Percentiles rank a stretch among this genome's conserved stretches.
These are phyloP conservation scores for Linurgus olivaceus DNA, from an alignment of 2,797 vertebrate genomes.

Conservation along the genomic window DNA sequence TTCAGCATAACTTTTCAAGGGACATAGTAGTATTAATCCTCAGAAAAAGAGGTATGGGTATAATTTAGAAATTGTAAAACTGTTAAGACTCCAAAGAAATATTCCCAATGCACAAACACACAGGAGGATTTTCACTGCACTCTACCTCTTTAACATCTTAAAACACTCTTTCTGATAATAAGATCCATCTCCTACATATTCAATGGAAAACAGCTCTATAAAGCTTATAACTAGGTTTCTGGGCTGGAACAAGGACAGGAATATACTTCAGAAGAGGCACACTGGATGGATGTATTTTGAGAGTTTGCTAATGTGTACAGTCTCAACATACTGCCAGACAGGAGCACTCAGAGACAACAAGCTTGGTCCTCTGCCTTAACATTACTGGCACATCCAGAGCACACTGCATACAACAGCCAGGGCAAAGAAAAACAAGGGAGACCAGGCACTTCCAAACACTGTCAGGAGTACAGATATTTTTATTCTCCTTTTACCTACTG, in stretches of 20 bases:
- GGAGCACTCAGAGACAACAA: background rate
- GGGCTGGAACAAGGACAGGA: background rate
- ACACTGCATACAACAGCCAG: background rate
- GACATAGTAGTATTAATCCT: background rate
- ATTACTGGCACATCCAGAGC: background rate
- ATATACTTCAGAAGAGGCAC: background rate
- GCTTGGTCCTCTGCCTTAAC: background rate
- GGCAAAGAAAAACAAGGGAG: background rate
- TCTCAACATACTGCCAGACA: background rate
- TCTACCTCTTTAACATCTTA: background rate
- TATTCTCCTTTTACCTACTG: constrained; percentile 17
- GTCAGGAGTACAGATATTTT: background rate
- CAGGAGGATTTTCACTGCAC: background rate
- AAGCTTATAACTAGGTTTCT: background rate
- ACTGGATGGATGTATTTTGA: background rate
- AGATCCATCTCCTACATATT: background rate
- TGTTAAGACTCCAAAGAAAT: background rate
- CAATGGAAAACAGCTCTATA: background rate
- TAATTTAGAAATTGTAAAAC: background rate
- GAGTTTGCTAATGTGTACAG: background rate
- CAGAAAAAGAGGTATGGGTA: background rate
- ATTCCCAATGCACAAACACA: background rate
- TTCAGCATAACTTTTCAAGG: background rate
- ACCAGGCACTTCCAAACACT: background rate
- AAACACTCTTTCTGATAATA: background rate